phyloP scores from a whole-genome alignment of 2,888 invertebrate genomes.

The Meiosimyza platycephala region DNA sequence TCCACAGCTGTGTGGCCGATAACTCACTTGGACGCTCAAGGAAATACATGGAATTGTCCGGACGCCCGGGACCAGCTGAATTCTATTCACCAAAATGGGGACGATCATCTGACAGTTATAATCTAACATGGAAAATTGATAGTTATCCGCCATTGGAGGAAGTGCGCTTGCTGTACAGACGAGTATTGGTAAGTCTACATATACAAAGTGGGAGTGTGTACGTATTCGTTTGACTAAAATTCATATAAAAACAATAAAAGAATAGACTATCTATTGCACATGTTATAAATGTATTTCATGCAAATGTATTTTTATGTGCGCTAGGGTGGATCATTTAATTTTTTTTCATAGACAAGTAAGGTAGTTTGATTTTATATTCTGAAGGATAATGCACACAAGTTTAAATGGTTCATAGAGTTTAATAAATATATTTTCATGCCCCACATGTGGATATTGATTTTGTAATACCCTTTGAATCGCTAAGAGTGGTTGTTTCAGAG shows the following conservation, averaged over 20 bases:
- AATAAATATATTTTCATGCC: no score
- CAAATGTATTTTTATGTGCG: neutral
- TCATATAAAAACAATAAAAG: slow-evolving; percentile 10
- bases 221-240: neutral
- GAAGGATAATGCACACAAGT: no score
- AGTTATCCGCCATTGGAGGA: slow-evolving; percentile 80
- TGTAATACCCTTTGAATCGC: no score
- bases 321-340: no score
- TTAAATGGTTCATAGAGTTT: no score
- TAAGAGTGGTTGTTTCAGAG: no score
- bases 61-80: slow-evolving; percentile 77
- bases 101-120: slow-evolving; percentile 72
- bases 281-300: neutral
- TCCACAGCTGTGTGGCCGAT: slow-evolving; percentile 74
- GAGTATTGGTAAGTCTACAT: slow-evolving; percentile 73
- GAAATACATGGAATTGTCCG: slow-evolving; percentile 78
- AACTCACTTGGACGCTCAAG: slow-evolving; percentile 76
- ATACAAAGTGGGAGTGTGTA: neutral
- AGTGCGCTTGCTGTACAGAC: slow-evolving; percentile 76
- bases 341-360: no score
- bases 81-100: slow-evolving; percentile 77
- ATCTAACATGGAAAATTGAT: slow-evolving; percentile 77
- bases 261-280: slow-evolving; percentile 16
- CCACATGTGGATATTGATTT: no score
- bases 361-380: no score